A percentile compares a stretch with the other conserved stretches of the same genome.
These are phyloP conservation scores for Epizoanthus stellaris DNA, from an alignment of 92 coral and sea anemone genomes.

Conservation along the genomic window DNA sequence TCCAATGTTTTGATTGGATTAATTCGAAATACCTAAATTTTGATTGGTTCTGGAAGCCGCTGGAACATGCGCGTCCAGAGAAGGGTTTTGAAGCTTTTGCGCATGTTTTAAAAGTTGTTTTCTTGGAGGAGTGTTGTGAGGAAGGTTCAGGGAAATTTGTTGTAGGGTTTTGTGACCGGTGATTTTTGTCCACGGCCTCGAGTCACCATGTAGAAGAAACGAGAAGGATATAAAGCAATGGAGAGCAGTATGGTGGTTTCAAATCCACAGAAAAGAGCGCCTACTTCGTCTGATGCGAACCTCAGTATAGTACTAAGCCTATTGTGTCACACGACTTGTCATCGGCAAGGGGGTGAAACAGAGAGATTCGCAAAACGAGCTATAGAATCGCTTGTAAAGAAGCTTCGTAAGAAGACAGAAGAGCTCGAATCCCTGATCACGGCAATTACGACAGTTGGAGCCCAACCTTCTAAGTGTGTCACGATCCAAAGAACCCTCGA, in stretches of 20 bases:
- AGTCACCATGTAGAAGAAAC: constrained; percentile 58
- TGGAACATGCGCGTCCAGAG: constrained; percentile 80
- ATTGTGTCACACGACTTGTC: constrained; percentile 99
- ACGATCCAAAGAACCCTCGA: constrained; percentile 98
- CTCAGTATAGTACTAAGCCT: constrained; percentile 95
- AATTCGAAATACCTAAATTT: background rate
- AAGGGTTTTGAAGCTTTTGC: constrained; percentile 79
- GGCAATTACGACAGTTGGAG: constrained; percentile 92
- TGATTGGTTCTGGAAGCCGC: constrained; percentile 80
- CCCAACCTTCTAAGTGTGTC: constrained; percentile 97
- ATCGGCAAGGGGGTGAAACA: constrained; percentile 98
- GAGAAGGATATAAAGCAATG: constrained; percentile 78
- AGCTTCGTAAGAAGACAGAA: constrained; percentile 97
- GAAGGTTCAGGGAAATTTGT: constrained; percentile 31
- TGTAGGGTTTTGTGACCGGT: constrained; percentile 50
- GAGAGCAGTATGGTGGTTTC: constrained; percentile 89
- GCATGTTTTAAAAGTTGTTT: constrained; percentile 91
- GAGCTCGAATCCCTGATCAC: constrained; percentile 95
- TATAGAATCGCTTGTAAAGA: constrained; percentile 96
- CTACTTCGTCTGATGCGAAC: constrained; percentile 98
- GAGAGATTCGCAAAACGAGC: constrained; percentile 99
- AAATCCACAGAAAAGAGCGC: constrained; percentile 93
- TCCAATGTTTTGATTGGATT: constrained; percentile 21
- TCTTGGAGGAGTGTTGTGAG: constrained; percentile 59
- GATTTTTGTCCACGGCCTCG: constrained; percentile 50